Evolutionary conservation across 2,113 vertebrate genomes (phyloP).

Genomic region (Pelecanoides urinatrix): DNA sequence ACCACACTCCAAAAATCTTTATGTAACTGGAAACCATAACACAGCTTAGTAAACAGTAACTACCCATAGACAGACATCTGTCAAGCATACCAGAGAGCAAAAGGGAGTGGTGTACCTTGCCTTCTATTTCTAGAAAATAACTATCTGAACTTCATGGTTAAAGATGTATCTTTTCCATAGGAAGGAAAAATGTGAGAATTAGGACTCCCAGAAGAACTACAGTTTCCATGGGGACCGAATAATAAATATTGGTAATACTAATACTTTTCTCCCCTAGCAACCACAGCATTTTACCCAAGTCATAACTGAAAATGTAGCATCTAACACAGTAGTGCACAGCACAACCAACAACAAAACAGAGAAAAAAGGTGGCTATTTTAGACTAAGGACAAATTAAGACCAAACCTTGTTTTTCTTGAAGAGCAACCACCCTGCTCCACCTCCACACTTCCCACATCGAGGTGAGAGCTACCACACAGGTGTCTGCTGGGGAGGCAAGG

Average conservation of each 20-base stretch:
- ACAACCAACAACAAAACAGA: accelerated
- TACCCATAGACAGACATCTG: neutral
- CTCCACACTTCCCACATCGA: neutral
- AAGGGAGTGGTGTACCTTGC: neutral
- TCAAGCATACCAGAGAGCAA: neutral
- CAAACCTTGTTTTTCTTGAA: neutral
- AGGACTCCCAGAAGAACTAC: neutral
- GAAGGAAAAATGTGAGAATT: neutral
- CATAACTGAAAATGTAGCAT: neutral
- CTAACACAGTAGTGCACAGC: neutral
- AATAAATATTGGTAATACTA: constrained; percentile 24
- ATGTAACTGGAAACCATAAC: neutral
- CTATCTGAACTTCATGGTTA: neutral
- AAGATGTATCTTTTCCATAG: neutral
- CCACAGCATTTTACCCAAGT: neutral
- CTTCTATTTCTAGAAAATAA: neutral
- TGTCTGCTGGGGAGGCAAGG: neutral
- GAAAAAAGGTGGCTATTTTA: neutral
- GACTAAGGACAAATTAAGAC: neutral
- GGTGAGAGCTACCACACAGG: neutral
- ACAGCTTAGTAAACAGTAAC: neutral
- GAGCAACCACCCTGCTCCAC: neutral
- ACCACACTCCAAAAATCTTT: neutral
- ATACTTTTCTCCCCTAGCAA: constrained; percentile 19
- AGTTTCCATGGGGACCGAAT: constrained; percentile 42